Evolutionary conservation across 2,113 vertebrate genomes (phyloP).

Genomic region (Neogale vison): DNA sequence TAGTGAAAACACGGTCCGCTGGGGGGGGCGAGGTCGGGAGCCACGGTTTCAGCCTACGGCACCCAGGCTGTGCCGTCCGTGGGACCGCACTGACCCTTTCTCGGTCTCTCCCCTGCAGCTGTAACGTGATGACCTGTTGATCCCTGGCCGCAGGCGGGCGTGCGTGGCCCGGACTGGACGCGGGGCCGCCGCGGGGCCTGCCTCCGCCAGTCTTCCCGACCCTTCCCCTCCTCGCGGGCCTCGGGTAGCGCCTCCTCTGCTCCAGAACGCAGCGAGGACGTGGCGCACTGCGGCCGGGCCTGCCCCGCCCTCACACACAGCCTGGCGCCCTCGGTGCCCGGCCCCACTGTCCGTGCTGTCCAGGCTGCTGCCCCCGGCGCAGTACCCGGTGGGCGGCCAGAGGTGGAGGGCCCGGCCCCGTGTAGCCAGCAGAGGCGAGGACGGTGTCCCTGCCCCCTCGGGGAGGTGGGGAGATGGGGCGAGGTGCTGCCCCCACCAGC

Average conservation of each 20-base stretch:
- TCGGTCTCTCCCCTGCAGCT: slow-evolving; percentile 34
- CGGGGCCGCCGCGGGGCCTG: not conserved
- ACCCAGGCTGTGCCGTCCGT: not conserved
- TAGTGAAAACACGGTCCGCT: not conserved
- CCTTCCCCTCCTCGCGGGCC: not conserved
- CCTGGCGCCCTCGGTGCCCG: not conserved
- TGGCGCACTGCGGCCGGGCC: not conserved
- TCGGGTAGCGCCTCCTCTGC: not conserved
- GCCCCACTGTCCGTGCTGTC: not conserved
- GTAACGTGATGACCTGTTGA: slow-evolving; percentile 73
- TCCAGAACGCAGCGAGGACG: not conserved
- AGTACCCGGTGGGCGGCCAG: not conserved
- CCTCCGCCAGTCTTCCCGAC: slow-evolving; percentile 56
- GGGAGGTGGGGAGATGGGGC: not conserved
- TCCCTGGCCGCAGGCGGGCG: not conserved
- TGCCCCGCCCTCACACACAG: not conserved
- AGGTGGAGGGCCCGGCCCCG: not conserved
- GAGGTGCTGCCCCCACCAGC: slow-evolving; percentile 51
- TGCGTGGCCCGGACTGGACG: not conserved
- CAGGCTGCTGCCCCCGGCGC: not conserved
- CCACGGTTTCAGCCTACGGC: not conserved
- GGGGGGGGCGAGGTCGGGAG: not conserved
- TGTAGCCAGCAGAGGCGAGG: slow-evolving; percentile 4
- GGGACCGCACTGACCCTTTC: not conserved
- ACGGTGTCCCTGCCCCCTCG: not conserved